Evolutionary conservation across 2,113 vertebrate species (phyloP).

Genomic region (Mesitornis unicolor): DNA sequence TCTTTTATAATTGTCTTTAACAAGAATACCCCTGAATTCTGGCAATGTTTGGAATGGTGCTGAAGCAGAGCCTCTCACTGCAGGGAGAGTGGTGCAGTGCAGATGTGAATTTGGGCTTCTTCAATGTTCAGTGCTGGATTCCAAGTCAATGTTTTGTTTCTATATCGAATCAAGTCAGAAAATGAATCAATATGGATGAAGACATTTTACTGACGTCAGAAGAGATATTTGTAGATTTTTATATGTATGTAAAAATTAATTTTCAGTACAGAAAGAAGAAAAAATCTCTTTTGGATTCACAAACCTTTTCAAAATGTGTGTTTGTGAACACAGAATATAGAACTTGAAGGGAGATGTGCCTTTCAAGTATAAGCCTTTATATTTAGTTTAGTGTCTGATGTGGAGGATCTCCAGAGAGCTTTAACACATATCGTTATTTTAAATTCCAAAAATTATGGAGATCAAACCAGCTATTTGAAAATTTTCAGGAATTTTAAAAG

Average conservation of each 20-base stretch:
- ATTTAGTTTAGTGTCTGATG: background rate
- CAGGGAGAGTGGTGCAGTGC: slow-evolving; percentile 13
- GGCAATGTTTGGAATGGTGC: background rate
- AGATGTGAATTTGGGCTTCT: slow-evolving; percentile 31
- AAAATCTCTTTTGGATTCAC: background rate
- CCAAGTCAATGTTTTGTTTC: background rate
- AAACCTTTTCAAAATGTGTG: background rate
- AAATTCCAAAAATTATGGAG: background rate
- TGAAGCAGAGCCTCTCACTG: background rate
- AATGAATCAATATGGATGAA: slow-evolving; percentile 39
- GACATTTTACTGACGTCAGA: slow-evolving; percentile 22
- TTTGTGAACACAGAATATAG: background rate
- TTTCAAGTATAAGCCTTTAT: slow-evolving; percentile 29
- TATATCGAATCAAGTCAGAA: slow-evolving; percentile 23
- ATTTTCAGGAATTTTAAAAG: background rate
- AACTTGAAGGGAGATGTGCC: background rate
- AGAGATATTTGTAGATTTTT: slow-evolving; percentile 4
- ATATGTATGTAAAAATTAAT: slow-evolving; percentile 6
- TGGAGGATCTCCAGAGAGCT: background rate
- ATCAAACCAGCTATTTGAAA: background rate
- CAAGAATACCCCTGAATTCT: slow-evolving; percentile 9
- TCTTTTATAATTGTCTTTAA: slow-evolving; percentile 42
- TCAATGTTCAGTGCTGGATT: background rate
- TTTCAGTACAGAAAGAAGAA: background rate
- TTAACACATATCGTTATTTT: background rate